phyloP scores from a whole-genome alignment of 2,113 vertebrate species.

The Peromyscus maniculatus region DNA sequence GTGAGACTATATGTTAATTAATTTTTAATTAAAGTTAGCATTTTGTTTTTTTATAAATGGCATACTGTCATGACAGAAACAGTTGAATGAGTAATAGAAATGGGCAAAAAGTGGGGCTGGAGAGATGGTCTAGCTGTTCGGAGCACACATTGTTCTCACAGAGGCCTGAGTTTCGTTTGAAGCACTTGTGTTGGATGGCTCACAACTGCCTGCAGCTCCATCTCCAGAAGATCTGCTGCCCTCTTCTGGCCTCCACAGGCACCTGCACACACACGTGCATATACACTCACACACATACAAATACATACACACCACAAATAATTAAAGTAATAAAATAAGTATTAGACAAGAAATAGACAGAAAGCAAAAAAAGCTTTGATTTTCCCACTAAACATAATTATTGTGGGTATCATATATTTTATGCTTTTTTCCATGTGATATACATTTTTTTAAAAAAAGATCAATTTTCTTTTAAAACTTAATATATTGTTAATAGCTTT shows the following conservation, averaged over 20 bases:
- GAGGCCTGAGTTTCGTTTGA: background rate
- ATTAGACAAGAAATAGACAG: background rate
- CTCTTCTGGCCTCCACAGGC: background rate
- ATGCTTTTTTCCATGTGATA: conserved; percentile 22
- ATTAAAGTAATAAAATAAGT: too few relatives aligned
- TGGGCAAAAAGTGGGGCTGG: background rate
- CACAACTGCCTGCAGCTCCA: too few relatives aligned
- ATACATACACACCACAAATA: background rate
- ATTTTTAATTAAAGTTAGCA: conserved; percentile 69
- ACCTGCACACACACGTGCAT: background rate
- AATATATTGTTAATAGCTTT: conserved; percentile 67
- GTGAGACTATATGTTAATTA: conserved; percentile 64
- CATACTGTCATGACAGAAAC: conserved; percentile 11
- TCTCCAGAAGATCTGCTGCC: background rate
- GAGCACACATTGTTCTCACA: background rate
- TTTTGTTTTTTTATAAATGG: conserved; percentile 68
- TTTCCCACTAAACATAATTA: conserved; percentile 65
- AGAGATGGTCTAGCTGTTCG: background rate
- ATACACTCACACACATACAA: background rate
- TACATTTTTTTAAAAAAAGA: background rate
- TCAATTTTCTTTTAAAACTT: conserved; percentile 57
- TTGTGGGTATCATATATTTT: conserved; percentile 57
- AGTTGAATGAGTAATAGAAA: conserved; percentile 49
- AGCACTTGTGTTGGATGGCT: too few relatives aligned
- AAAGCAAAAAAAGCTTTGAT: conserved; percentile 68